phyloP scores from a whole-genome alignment of 2,797 vertebrate genomes.

The Cuculus canorus region DNA sequence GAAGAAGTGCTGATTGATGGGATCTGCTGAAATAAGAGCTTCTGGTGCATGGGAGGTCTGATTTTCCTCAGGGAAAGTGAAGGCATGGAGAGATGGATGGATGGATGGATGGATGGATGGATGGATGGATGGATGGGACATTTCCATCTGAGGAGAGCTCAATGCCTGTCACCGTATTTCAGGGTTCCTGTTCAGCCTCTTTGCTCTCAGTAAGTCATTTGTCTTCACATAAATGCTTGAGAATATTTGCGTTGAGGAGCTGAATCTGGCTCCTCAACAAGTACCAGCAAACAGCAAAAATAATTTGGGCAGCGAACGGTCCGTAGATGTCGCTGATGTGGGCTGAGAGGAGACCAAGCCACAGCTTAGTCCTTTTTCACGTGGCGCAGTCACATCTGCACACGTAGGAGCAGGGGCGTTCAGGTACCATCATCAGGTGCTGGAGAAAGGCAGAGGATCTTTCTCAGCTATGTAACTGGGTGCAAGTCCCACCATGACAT shows the following conservation, averaged over 20 bases:
- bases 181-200: not conserved
- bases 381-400: not conserved
- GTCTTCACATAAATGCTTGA: not conserved
- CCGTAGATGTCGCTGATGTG: not conserved
- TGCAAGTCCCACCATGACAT: not conserved
- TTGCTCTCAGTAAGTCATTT: not conserved
- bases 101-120: not conserved
- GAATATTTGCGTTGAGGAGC: not conserved
- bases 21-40: not conserved
- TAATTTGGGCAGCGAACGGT: not conserved
- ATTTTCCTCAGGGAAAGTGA: not conserved
- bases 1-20: not conserved
- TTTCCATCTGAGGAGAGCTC: not conserved
- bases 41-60: not conserved
- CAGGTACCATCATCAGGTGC: rapidly evolving
- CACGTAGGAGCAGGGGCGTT: not conserved
- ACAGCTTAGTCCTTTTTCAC: not conserved
- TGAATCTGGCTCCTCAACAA: not conserved
- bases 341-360: not conserved
- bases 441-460: not conserved
- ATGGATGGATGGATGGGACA: not conserved
- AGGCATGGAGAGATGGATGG: not conserved
- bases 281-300: not conserved
- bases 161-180: not conserved
- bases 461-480: not conserved